These are phyloP conservation scores for Papilio helenus DNA, from an alignment of 1,140 invertebrate genomes.

Conservation along the genomic window DNA sequence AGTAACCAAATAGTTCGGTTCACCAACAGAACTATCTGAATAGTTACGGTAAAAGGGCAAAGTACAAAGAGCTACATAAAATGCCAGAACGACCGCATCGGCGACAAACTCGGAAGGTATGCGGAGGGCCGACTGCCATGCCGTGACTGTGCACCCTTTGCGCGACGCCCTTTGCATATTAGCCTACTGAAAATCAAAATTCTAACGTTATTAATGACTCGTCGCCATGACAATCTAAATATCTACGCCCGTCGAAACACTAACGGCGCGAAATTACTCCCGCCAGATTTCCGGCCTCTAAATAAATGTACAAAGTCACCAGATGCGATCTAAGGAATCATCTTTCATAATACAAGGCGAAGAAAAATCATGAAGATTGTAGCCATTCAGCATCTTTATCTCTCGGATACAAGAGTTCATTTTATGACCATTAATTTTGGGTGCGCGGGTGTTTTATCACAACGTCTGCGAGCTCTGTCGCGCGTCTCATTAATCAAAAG, in stretches of 20 bases:
- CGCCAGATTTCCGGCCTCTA: conserved; percentile 56
- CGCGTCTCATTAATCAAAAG: conserved; percentile 83
- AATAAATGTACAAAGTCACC: conserved; percentile 73
- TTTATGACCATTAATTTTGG: conserved; percentile 82
- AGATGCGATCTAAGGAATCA: conserved; percentile 74
- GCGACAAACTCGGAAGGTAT: conserved; percentile 79
- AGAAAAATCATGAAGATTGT: conserved; percentile 79
- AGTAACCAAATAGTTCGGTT: conserved; percentile 70
- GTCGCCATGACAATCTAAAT: conserved; percentile 79
- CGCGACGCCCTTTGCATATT: conserved; percentile 73
- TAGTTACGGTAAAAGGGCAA: conserved; percentile 78
- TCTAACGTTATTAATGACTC: conserved; percentile 80
- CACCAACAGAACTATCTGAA: conserved; percentile 72
- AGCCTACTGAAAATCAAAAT: conserved; percentile 81
- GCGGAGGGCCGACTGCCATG: conserved; percentile 66
- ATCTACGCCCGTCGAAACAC: conserved; percentile 67
- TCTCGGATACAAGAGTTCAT: conserved; percentile 81
- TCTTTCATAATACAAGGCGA: conserved; percentile 72
- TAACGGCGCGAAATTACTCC: conserved; percentile 64
- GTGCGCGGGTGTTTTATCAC: conserved; percentile 79
- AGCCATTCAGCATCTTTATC: conserved; percentile 81
- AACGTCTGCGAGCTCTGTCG: conserved; percentile 78
- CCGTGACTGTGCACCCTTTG: conserved; percentile 75
- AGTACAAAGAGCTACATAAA: conserved; percentile 81
- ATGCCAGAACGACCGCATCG: conserved; percentile 78